Percentiles rank a stretch among this genome's conserved stretches.
Evolutionary conservation across 2,113 vertebrate species (phyloP).

Genomic region (Notarius lentiginosus): DNA sequence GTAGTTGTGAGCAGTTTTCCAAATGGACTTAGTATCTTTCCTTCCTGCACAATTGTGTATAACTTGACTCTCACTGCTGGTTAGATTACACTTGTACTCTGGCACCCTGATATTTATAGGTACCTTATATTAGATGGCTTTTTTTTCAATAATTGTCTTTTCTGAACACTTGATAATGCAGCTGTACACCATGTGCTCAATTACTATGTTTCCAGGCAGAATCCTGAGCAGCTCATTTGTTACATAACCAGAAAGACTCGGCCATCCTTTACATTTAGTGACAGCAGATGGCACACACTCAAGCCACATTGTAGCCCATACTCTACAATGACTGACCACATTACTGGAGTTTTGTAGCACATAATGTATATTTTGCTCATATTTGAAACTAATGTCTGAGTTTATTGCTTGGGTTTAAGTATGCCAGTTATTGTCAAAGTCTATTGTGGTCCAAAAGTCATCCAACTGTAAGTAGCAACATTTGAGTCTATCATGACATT

Average conservation of each 20-base stretch:
- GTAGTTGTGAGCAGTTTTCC: background rate
- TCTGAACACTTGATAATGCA: background rate
- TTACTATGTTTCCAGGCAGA: constrained; percentile 29
- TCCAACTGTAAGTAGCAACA: background rate
- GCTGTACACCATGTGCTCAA: background rate
- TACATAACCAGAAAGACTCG: constrained; percentile 14
- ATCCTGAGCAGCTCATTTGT: background rate
- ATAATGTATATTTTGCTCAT: background rate
- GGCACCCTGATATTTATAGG: background rate
- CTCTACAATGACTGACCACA: background rate
- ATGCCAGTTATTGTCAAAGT: background rate
- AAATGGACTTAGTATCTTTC: background rate
- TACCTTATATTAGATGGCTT: background rate
- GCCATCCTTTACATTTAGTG: constrained; percentile 1
- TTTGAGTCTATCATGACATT: constrained; percentile 5
- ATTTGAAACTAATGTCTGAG: background rate
- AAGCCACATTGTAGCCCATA: background rate
- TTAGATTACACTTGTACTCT: background rate
- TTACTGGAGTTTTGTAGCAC: background rate
- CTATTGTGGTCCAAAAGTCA: background rate
- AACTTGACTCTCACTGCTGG: background rate
- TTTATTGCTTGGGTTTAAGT: background rate
- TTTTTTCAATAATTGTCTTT: background rate
- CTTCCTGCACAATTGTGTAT: background rate
- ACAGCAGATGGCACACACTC: constrained; percentile 6